A percentile compares a stretch with the other conserved stretches of the same genome.
These are phyloP conservation scores for Tympanuchus pallidicinctus DNA, from an alignment of 2,113 vertebrate species.

Conservation along the genomic window DNA sequence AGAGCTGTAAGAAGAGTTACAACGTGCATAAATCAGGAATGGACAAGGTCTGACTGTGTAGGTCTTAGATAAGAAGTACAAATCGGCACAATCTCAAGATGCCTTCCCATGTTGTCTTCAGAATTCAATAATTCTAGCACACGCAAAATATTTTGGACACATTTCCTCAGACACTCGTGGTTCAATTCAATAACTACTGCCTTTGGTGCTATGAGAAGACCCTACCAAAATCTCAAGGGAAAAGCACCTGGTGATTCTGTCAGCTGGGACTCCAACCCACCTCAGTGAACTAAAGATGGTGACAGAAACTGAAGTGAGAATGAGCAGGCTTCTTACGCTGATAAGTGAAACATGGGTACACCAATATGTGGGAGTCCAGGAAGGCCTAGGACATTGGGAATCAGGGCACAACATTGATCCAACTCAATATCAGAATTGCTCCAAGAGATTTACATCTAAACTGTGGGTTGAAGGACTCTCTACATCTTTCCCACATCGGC, in stretches of 20 bases:
- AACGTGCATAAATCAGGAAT: neutral
- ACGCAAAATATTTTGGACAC: neutral
- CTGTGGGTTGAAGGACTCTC: neutral
- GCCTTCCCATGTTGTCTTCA: neutral
- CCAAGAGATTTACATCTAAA: neutral
- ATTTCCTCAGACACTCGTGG: neutral
- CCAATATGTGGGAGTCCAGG: neutral
- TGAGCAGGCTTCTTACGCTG: neutral
- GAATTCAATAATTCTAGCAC: neutral
- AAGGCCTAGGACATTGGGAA: neutral
- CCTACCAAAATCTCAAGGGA: neutral
- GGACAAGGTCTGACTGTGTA: neutral
- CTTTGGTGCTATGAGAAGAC: neutral
- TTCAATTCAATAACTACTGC: neutral
- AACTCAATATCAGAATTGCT: neutral
- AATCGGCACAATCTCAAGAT: neutral
- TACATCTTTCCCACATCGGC: conserved; percentile 23
- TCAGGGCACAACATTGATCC: fast-evolving
- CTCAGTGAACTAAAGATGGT: neutral
- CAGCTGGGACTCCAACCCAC: neutral
- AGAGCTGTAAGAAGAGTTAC: neutral
- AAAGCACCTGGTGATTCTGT: neutral
- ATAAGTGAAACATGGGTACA: neutral
- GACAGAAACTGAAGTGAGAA: neutral
- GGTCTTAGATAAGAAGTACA: neutral